phyloP scores from a whole-genome alignment of 2,888 invertebrate species.

The Encarsia formosa region DNA sequence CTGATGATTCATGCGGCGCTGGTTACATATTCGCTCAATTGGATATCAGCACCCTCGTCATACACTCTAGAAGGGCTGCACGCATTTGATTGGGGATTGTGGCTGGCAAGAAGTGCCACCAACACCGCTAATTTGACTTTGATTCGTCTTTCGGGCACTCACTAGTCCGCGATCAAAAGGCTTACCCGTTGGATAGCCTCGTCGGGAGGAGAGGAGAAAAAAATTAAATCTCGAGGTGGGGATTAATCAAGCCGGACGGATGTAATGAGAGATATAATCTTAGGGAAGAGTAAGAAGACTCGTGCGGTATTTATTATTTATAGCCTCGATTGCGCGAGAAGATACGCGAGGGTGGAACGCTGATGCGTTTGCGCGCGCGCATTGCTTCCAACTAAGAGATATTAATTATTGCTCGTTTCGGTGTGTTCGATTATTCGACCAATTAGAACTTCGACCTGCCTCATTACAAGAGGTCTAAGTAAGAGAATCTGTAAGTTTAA shows the following conservation, averaged over 20 bases:
- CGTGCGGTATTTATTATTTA: slow-evolving; percentile 16
- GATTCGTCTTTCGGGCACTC: too few relatives aligned
- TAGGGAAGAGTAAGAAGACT: background rate
- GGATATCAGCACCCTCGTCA: background rate
- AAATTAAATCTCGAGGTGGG: slow-evolving; percentile 1
- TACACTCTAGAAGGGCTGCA: background rate
- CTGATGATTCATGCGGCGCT: slow-evolving; percentile 23
- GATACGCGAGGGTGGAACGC: background rate
- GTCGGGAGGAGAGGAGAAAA: background rate
- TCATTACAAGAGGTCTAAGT: too few relatives aligned
- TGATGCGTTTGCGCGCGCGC: background rate
- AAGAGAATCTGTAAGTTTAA: too few relatives aligned
- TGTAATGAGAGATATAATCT: slow-evolving; percentile 23
- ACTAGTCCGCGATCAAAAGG: too few relatives aligned
- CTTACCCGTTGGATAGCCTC: too few relatives aligned
- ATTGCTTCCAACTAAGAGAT: too few relatives aligned
- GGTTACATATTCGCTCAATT: slow-evolving; percentile 23
- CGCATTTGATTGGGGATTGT: slow-evolving; percentile 8
- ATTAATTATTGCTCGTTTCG: too few relatives aligned
- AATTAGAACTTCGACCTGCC: too few relatives aligned
- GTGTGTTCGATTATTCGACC: too few relatives aligned
- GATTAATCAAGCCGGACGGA: slow-evolving; percentile 23
- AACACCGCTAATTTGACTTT: slow-evolving; percentile 13
- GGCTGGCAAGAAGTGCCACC: background rate
- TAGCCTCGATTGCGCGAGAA: slow-evolving; percentile 18